These are phyloP conservation scores for Schlechtendalia chinensis DNA, from an alignment of 1,140 invertebrate genomes.

Conservation along the genomic window DNA sequence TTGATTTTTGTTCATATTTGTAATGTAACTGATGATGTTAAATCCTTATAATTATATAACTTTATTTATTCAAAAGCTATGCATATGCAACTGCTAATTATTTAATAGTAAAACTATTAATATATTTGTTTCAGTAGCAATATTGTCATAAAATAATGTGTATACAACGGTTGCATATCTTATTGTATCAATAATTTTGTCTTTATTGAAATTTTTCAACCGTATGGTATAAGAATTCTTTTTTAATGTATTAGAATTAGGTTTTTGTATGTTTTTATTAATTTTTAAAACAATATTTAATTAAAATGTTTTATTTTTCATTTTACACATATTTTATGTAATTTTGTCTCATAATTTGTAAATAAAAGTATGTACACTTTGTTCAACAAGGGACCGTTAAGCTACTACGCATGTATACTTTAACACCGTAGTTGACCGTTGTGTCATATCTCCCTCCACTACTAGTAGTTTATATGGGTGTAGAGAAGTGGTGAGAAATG, in stretches of 20 bases:
- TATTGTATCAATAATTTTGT: not conserved
- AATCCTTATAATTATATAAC: not conserved
- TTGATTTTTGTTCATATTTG: not conserved
- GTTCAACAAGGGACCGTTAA: too few relatives aligned
- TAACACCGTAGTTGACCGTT: too few relatives aligned
- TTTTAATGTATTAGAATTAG: not conserved
- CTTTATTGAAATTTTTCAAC: constrained; percentile 11
- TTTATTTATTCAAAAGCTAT: not conserved
- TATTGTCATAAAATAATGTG: not conserved
- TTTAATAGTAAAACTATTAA: constrained; percentile 11
- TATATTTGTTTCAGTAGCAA: not conserved
- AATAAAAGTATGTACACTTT: not conserved
- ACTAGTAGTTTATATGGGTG: too few relatives aligned
- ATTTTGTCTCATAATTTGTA: not conserved
- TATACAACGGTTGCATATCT: not conserved
- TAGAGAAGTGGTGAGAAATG: too few relatives aligned
- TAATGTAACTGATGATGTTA: not conserved
- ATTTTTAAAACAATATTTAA: not conserved
- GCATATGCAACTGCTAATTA: too few relatives aligned
- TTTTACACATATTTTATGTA: constrained; percentile 8
- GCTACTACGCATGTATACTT: too few relatives aligned
- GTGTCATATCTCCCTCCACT: too few relatives aligned
- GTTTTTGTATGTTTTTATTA: constrained; percentile 33
- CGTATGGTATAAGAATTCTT: not conserved
- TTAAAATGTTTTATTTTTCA: not conserved